Percentiles rank a stretch among this genome's conserved stretches.
These are phyloP conservation scores for Lates calcarifer DNA, from an alignment of 2,113 vertebrate genomes.

Conservation along the genomic window DNA sequence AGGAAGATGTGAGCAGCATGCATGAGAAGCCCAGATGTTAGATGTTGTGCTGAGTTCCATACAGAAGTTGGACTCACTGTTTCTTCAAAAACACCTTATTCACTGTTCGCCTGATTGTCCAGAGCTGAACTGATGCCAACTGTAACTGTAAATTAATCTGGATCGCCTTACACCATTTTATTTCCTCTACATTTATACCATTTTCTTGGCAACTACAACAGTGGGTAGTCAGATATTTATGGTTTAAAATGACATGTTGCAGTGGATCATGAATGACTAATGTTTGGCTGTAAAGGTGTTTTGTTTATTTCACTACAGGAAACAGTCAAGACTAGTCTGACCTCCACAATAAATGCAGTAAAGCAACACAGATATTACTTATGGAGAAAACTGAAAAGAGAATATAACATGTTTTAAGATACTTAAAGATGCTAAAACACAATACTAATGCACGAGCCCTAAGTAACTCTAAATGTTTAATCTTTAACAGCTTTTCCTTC, in stretches of 20 bases:
- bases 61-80: slow-evolving; percentile 1
- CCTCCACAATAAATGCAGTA: neutral
- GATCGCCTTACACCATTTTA: neutral
- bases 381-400: neutral
- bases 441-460: no score
- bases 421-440: no score
- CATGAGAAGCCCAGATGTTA: neutral
- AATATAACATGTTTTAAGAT: no score
- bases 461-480: no score
- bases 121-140: neutral
- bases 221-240: no score
- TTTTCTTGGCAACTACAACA: neutral
- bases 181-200: neutral
- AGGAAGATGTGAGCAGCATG: neutral
- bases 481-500: neutral
- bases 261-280: neutral
- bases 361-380: neutral
- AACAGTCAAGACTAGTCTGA: neutral
- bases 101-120: neutral
- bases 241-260: neutral
- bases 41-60: neutral
- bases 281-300: neutral
- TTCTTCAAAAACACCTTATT: neutral
- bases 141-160: neutral
- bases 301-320: neutral